phyloP scores from a whole-genome alignment of 1,140 invertebrate species.

The Tetragonula clypearis region DNA sequence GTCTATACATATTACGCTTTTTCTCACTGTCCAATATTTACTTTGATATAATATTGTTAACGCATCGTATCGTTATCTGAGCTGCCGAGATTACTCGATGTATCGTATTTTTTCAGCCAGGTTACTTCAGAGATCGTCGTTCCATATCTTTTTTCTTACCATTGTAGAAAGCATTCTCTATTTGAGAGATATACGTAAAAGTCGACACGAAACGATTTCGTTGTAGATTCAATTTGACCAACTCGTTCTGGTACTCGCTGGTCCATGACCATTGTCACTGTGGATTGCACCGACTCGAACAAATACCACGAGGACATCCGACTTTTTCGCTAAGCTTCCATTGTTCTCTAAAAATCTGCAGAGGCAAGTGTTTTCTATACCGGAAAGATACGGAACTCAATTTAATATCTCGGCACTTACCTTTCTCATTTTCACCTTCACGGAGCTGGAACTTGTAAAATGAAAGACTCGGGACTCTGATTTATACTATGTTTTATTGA shows the following conservation, averaged over 20 bases:
- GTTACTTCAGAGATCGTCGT: background rate
- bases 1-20: background rate
- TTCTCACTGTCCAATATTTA: conserved; percentile 3
- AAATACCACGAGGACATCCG: conserved; percentile 4
- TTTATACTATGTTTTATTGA: conserved; percentile 78
- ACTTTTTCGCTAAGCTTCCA: background rate
- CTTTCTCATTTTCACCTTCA: background rate
- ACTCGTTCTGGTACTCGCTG: conserved; percentile 52
- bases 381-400: background rate
- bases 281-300: conserved; percentile 43
- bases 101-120: background rate
- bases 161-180: conserved; percentile 21
- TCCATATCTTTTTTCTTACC: conserved; percentile 12
- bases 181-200: conserved; percentile 45
- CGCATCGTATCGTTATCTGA: background rate
- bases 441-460: background rate
- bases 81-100: no score
- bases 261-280: conserved; percentile 54
- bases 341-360: background rate
- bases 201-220: conserved; percentile 58
- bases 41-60: background rate
- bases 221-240: conserved; percentile 73
- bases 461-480: conserved; percentile 27
- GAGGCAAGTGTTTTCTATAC: background rate
- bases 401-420: background rate